Evolutionary conservation across 2,888 invertebrate species (phyloP).

Genomic region (Automeris io): DNA sequence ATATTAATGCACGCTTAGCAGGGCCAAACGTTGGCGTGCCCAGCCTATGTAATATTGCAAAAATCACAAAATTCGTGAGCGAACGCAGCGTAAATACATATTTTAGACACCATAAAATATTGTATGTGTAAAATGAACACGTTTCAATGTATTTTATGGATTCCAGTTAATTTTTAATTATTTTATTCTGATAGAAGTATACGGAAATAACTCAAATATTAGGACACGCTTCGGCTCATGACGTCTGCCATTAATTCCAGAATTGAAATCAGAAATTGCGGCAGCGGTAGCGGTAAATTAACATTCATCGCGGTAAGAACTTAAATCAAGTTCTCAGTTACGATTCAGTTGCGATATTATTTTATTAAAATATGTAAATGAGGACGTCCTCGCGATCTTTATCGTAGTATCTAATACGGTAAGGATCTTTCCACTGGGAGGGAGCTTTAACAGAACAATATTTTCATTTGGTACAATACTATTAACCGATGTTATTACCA

Average conservation of each 20-base stretch:
- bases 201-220: constrained; percentile 75
- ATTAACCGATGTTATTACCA: constrained; percentile 44
- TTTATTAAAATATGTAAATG: constrained; percentile 78
- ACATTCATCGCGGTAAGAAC: constrained; percentile 77
- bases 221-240: constrained; percentile 68
- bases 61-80: constrained; percentile 22
- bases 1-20: constrained; percentile 76
- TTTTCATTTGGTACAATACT: constrained; percentile 66
- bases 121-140: not conserved
- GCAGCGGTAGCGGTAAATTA: constrained; percentile 68
- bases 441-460: constrained; percentile 66
- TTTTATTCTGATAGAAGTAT: constrained; percentile 66
- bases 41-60: constrained; percentile 50
- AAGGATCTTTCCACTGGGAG: constrained; percentile 63
- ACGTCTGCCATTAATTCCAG: constrained; percentile 73
- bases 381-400: constrained; percentile 41
- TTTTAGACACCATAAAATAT: not conserved
- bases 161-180: constrained; percentile 60
- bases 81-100: not conserved
- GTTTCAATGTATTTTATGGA: constrained; percentile 15
- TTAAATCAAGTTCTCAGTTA: constrained; percentile 77
- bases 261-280: constrained; percentile 77
- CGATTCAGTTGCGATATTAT: constrained; percentile 77
- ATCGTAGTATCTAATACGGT: constrained; percentile 57
- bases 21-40: constrained; percentile 62